Conservation (phyloP, 2,113 vertebrate genomes). For the Circaetus gallicus region DNA sequence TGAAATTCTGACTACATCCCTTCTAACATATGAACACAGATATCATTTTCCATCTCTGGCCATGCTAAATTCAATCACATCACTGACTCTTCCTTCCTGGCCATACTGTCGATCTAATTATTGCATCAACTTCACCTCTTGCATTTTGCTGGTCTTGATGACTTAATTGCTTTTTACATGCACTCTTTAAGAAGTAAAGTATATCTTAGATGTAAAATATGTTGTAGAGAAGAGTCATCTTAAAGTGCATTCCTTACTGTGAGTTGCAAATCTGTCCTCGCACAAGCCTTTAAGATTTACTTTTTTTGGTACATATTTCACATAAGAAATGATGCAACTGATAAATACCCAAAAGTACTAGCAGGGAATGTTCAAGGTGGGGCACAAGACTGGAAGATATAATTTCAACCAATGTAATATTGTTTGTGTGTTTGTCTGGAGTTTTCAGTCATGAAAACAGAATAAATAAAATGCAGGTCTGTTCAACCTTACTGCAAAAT, state of each 20-base stretch:
- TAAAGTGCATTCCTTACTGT: background rate
- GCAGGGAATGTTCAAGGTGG: background rate
- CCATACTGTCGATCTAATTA: background rate
- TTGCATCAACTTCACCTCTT: background rate
- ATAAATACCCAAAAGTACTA: background rate
- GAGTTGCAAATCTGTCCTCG: background rate
- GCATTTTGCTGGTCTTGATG: background rate
- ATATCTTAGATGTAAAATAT: background rate
- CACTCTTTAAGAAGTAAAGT: fast-evolving
- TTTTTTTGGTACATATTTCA: background rate
- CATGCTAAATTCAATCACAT: background rate
- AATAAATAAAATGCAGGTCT: background rate
- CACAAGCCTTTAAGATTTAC: background rate
- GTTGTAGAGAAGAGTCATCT: background rate
- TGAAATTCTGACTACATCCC: background rate
- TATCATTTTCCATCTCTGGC: background rate
- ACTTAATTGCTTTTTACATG: background rate
- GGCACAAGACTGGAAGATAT: background rate
- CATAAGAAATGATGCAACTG: background rate
- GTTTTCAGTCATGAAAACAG: background rate
- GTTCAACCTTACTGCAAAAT: background rate
- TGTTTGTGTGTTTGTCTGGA: background rate
- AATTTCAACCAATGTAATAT: background rate
- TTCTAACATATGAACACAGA: background rate
- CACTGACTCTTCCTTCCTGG: background rate